Base-by-base conservation (phyloP, 2,113 vertebrate genomes). In the Dicrurus megarhynchus region DNA sequence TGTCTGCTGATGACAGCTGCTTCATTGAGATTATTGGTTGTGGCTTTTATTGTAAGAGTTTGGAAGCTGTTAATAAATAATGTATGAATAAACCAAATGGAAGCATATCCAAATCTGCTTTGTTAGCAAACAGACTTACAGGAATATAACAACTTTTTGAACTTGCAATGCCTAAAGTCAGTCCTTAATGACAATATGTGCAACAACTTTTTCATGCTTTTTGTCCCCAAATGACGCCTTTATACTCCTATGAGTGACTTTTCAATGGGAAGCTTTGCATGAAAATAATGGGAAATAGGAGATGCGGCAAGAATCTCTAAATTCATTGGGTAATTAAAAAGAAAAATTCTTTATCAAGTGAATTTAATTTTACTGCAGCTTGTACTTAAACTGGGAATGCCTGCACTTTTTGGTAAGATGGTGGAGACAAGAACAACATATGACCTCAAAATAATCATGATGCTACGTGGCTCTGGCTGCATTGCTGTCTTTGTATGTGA, bases 61-160 rank as follows among this genome's bases (percentile, higher is more conserved):
- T 70, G 71, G 60, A 87, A 82, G 47, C n/a, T 71, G 28, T 67
- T 92, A 82, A 50, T 94, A 89, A 95, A 87, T 87, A 74, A 95
- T 67, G 32, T 67, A 78, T 87, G 69, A 92, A 75, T 10, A 73
- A 84, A 44, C n/a, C 18, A 37, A 73, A 83, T 49, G 30, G 68
- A 73, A 76, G 13, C 15, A 20, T 56, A 90, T 57, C 35, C 4
- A 2, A 85, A 39, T 88, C 41, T 75, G 35, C 55, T 92, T 77
- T 1, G 1, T 81, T 89, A 91, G 33, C n/a, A 70, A 44, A 61
- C 49, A 49, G 41, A 14, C 57, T 88, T 86, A 47, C 15, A 65
- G 68, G 39, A 84, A 49, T 53, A 46, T 32, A 55, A 30, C 46
- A 26, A 30, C n/a, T 83, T 76, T 70, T 30, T 88, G 49, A 55